Percentiles rank a stretch among this genome's conserved stretches.
Evolutionary conservation across 2,113 vertebrate species (phyloP).

Genomic region (Tricholaema leucomelas): DNA sequence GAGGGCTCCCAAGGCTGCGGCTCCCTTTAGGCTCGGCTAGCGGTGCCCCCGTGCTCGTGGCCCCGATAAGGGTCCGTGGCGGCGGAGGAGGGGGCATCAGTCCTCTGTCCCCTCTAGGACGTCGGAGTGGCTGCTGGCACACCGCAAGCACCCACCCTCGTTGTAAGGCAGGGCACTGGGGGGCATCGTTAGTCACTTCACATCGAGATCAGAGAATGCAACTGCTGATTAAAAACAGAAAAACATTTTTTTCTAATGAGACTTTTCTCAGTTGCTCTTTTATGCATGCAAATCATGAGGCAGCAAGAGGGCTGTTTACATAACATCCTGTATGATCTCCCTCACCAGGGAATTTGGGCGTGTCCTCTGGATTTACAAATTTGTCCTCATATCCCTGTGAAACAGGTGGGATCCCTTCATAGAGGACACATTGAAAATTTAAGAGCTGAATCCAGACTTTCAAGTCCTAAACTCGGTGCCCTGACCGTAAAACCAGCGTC

Average conservation of each 20-base stretch:
- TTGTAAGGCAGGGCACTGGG: neutral
- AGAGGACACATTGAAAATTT: neutral
- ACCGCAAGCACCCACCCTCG: fast-evolving
- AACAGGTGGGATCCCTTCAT: fast-evolving
- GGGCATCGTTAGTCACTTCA: neutral
- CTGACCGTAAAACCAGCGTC: neutral
- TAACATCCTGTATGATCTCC: neutral
- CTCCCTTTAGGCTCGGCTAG: neutral
- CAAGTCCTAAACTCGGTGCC: fast-evolving
- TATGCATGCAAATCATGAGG: neutral
- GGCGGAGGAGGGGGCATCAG: neutral
- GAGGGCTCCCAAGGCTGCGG: neutral
- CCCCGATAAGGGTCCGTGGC: fast-evolving
- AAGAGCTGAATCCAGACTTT: neutral
- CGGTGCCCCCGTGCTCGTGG: neutral
- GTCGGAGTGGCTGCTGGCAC: neutral
- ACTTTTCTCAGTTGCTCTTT: neutral
- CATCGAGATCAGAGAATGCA: neutral
- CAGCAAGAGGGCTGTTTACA: neutral
- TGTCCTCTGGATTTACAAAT: neutral
- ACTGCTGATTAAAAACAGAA: neutral
- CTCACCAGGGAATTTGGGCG: neutral
- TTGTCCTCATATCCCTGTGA: neutral
- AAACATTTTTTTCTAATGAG: neutral
- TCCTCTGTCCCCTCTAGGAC: neutral